Base-by-base conservation (phyloP, 2,888 invertebrate genomes). In the Pollenia griseotomentosa region DNA sequence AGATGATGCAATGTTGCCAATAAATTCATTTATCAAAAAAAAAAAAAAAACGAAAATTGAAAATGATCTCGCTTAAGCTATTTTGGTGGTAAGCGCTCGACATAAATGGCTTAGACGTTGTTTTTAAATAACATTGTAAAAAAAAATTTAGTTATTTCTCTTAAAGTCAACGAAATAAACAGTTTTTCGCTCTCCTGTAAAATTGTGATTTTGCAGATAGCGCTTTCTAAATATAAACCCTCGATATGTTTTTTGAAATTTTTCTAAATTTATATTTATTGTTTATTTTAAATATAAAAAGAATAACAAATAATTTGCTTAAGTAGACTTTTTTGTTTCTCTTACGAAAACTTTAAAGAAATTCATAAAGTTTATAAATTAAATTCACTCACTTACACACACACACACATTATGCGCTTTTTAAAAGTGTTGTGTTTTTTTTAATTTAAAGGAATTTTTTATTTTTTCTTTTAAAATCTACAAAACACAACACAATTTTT, bases 401-500 rank as follows among this genome's bases (percentile, higher is more conserved):
- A 44, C 40, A 55, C 14, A 40, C 16, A 53, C 33, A 80, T 71
- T 55, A 73, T 63, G 61, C 81, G 81, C 81, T 73, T 81, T 81
- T 55, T 40, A 46, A 65, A 73, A 46, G 55, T 65, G 81, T 65
- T 81, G 71, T 81, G 73, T 81, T 81, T 81, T 48, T 44, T 48
- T 63, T 8, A 70, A n/a, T 8, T 44, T 10, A 71, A 23, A 23
- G 5, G 16, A 44, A 19, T 53, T 46, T 57, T 59, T 63, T 23
- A 33, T n/a, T 61, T 61, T 42, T 2, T 63, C 1, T 40, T 8
- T 8, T 2, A 10, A 59, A 14, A 59, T 44, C 68, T 51, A 33
- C 59, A 61, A 73, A 73, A 73, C 73, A 73, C 78, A 83, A 59
- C 73, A 78, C 78, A 70, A 33, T 6, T 59, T 83, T 82, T 83